Conservation (phyloP, 2,113 vertebrate genomes). For the Setophaga coronata region DNA sequence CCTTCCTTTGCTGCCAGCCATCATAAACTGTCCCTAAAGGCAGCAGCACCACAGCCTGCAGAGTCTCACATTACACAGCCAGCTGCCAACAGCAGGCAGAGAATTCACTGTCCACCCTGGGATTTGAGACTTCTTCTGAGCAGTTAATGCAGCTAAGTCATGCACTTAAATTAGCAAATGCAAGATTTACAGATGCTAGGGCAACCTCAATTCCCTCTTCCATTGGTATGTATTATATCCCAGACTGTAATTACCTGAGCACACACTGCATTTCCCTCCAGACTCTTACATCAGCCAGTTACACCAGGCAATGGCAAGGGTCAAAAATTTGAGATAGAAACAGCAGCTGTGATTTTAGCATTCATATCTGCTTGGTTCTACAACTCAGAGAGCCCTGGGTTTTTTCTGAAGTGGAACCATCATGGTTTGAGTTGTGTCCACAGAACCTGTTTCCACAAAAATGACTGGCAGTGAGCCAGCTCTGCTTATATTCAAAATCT, state of each 20-base stretch:
- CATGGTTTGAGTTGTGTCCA: background rate
- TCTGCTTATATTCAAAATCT: background rate
- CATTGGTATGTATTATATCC: accelerated
- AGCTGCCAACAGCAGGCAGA: background rate
- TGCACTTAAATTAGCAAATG: background rate
- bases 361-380: background rate
- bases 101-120: background rate
- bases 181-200: background rate
- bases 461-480: background rate
- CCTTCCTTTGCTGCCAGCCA: background rate
- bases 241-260: background rate
- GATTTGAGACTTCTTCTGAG: background rate
- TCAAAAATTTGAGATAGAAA: background rate
- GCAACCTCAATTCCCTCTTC: background rate
- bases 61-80: background rate
- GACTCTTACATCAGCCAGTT: background rate
- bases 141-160: background rate
- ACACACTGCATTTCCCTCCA: background rate
- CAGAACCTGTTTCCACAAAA: background rate
- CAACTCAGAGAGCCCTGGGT: background rate
- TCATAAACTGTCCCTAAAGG: background rate
- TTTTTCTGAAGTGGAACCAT: background rate
- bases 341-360: background rate
- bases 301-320: background rate
- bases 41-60: background rate